These are phyloP conservation scores for Acleris literana DNA, from an alignment of 2,888 invertebrate genomes.

Conservation along the genomic window DNA sequence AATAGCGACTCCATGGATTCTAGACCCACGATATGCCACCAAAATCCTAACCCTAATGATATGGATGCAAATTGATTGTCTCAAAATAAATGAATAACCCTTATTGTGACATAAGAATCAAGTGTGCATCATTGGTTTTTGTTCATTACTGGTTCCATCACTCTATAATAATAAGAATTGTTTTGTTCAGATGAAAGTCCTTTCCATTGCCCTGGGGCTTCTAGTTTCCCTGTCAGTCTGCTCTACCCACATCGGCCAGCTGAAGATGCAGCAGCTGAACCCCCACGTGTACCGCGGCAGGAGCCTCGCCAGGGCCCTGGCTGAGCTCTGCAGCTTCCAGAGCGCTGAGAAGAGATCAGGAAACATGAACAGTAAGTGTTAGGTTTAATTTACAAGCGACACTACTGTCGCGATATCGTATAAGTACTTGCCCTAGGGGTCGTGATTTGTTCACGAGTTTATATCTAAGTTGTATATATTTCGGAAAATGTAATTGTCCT, in stretches of 20 bases:
- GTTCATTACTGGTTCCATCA: not conserved
- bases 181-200: slow-evolving; percentile 15
- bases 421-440: not conserved
- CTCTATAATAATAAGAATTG: not conserved
- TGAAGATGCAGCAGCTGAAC: slow-evolving; percentile 7
- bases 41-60: too few relatives aligned
- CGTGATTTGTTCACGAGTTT: too few relatives aligned
- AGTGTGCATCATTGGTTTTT: too few relatives aligned
- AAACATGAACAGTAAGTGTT: slow-evolving; percentile 13
- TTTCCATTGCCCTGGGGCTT: not conserved
- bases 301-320: slow-evolving; percentile 14
- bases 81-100: too few relatives aligned
- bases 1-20: too few relatives aligned
- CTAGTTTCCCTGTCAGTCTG: slow-evolving; percentile 6
- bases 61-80: too few relatives aligned
- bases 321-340: slow-evolving; percentile 22
- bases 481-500: too few relatives aligned
- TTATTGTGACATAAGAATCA: too few relatives aligned
- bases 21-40: too few relatives aligned
- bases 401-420: not conserved
- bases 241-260: slow-evolving; percentile 11
- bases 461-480: too few relatives aligned
- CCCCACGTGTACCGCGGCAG: slow-evolving; percentile 26
- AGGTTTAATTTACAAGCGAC: not conserved
- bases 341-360: slow-evolving; percentile 3